Evolutionary conservation across 2,113 vertebrate genomes (phyloP).

Genomic region (Trichomycterus rosablanca): DNA sequence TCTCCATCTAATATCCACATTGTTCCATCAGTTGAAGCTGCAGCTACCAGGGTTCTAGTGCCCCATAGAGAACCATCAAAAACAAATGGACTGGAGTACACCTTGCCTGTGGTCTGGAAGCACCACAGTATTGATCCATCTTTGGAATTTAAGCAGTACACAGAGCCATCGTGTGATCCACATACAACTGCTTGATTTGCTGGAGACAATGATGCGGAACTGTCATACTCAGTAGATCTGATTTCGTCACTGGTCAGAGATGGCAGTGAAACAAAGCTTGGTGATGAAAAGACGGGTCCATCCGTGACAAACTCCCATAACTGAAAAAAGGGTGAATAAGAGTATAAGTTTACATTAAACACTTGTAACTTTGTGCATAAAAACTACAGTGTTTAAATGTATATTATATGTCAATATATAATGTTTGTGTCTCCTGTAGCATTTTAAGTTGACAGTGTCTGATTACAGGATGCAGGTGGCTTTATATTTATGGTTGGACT

Average conservation of each 20-base stretch:
- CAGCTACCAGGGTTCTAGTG: constrained; percentile 64
- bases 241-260: constrained; percentile 56
- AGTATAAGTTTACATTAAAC: neutral
- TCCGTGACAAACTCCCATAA: constrained; percentile 78
- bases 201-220: constrained; percentile 4
- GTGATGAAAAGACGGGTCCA: constrained; percentile 90
- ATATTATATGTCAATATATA: no score
- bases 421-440: no score
- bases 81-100: constrained; percentile 82
- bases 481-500: no score
- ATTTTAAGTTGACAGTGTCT: no score
- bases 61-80: constrained; percentile 60
- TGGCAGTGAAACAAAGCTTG: constrained; percentile 64
- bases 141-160: constrained; percentile 75
- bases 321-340: constrained; percentile 58
- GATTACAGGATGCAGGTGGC: no score
- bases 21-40: constrained; percentile 84
- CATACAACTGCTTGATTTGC: constrained; percentile 74
- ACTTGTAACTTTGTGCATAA: neutral
- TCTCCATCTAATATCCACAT: constrained; percentile 81
- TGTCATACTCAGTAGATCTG: constrained; percentile 80
- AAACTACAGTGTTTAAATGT: no score
- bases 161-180: constrained; percentile 82
- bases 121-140: constrained; percentile 80
- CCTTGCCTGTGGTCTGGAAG: constrained; percentile 76